Conservation (phyloP, 2,113 vertebrate species). For the Amblyornis subalaris region DNA sequence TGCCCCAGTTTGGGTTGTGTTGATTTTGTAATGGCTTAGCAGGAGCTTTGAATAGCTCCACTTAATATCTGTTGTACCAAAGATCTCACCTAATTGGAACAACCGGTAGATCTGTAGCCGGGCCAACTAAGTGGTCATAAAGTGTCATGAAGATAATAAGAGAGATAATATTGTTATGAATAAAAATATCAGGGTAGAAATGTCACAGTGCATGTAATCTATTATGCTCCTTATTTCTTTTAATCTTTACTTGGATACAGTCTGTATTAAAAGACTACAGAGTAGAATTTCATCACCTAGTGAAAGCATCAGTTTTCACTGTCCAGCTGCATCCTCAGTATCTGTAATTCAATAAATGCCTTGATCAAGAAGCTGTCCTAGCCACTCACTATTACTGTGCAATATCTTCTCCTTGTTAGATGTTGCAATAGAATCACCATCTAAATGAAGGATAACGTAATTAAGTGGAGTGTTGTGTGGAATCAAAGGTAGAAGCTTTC, state of each 20-base stretch:
- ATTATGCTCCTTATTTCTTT: background rate
- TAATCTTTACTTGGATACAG: background rate
- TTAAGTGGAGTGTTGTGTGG: slow-evolving; percentile 15
- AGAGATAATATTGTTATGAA: background rate
- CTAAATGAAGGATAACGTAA: slow-evolving; percentile 24
- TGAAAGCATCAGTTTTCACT: slow-evolving; percentile 17
- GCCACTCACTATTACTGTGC: slow-evolving; percentile 5
- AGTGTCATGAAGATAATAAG: background rate
- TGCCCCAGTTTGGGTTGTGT: background rate
- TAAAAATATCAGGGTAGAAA: slow-evolving; percentile 5
- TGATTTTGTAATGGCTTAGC: background rate
- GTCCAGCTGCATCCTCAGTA: background rate
- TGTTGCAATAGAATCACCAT: slow-evolving; percentile 9
- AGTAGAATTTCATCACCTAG: slow-evolving; percentile 25
- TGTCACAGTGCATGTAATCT: background rate
- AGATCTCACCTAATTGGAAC: background rate
- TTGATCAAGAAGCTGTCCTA: slow-evolving; percentile 38
- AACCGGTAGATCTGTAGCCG: background rate
- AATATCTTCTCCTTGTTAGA: slow-evolving; percentile 26
- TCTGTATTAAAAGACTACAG: background rate
- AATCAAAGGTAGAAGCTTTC: background rate
- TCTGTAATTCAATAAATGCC: slow-evolving; percentile 2
- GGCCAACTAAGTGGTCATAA: background rate
- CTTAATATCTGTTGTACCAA: background rate
- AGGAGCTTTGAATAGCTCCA: background rate